Base-by-base conservation (phyloP, 2,888 invertebrate species). In the Thelaira solivaga region DNA sequence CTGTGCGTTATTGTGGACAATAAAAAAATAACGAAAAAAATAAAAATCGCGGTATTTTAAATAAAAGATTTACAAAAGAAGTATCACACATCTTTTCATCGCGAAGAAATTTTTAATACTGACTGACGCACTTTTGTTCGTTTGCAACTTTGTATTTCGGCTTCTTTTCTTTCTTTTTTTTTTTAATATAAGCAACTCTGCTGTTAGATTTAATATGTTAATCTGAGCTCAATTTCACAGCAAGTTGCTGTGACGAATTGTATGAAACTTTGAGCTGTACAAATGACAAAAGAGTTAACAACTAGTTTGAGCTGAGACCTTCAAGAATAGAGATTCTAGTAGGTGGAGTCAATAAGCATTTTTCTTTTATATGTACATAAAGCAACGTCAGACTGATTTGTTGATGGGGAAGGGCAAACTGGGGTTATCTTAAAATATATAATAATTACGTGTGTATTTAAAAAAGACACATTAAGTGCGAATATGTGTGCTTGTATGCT, bases 111-210 rank as follows among this genome's bases (percentile, higher is more conserved):
- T 36, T 67, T 74, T 74, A 16, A 34, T 29, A 74, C 74, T 74
- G 67, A 74, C 67, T 74, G 67, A 74, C 67, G 67, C 67, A 67
- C 57, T 64, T 57, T 72, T 47, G 29, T 55, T 55, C 45, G 53
- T 29, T 36, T 43, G 26, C 45, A 45, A 68, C 24, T 36, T 68
- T 57, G 67, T 68, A 55, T 68, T 49, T 47, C 34, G 16, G 8
- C 5, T 6, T 16, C 16, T n/a, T 26, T 49, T 16, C 2, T 65
- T 41, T 22, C 1, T 22, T 1, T 45, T 67, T 55, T 13, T 29
- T 55, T 13, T 29, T 20, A 39, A 26, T 29, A 41, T n/a, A 16
- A n/a, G 11, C n/a, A 18, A 43, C n/a, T 29, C 11, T 49, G 26
- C 29, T 47, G 20, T 68, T 57, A 45, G 68, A 55, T 45, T 41